Evolutionary conservation across 2,888 invertebrate genomes (phyloP), one percentile per base, ranked within the genome.

Genomic region (Dryomyza anilis): DNA sequence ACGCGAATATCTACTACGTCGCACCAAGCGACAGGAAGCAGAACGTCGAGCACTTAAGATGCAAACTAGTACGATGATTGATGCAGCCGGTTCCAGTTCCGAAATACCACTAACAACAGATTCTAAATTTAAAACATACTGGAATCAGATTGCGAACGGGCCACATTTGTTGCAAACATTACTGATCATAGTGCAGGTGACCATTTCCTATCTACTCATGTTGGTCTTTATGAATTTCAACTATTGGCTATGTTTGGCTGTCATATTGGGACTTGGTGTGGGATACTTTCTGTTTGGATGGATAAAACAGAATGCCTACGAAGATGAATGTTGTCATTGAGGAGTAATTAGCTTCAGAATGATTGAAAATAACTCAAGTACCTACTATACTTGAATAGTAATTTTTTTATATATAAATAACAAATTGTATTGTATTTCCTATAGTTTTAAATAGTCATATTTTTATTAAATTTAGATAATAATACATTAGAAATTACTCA

Each of bases 271-370:
- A 2, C 73, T 82, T 21, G 77, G 74, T 2, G 1, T 74, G 4
- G 83, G 83, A 0, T 83, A 82, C 67, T 83, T 83, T 59, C 74
- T 79, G 61, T 83, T 83, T 62, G 83, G 82, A 8, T 83, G 80
- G 80, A 71, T 78, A 58, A 74, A 78, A 63, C 75, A 75, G 60
- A 71, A 76, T 62, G 70, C 71, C 7, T 75, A 78, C 56, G 77
- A 78, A 2, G 74, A 67, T 59, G 83, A 83, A 4, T 81, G 81
- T 62, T 83, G 83, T 63, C 76, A 80, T 2, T 82, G 66, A 72
- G 23, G n/a, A n/a, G n/a, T n/a, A n/a, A n/a, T n/a, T n/a, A n/a
- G n/a, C n/a, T n/a, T n/a, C n/a, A n/a, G n/a, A n/a, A n/a, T n/a
- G n/a, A n/a, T n/a, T n/a, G n/a, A n/a, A n/a, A n/a, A n/a, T n/a